These are phyloP conservation scores for Lepilemur ruficaudatus DNA, from an alignment of 2,797 vertebrate genomes.

Conservation along the genomic window DNA sequence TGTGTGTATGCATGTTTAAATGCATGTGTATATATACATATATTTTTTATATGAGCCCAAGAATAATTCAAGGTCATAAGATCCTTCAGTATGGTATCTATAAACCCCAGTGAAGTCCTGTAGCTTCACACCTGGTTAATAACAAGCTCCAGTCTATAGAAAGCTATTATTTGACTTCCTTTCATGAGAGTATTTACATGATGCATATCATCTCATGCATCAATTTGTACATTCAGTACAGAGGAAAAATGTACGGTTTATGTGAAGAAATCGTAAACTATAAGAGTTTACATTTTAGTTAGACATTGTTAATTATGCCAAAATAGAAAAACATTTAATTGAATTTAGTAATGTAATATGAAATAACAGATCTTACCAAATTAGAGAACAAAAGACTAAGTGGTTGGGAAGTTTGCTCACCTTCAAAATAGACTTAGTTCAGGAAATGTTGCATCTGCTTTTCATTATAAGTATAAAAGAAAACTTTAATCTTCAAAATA, in stretches of 20 bases:
- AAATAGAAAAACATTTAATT: neutral
- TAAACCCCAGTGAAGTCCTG: neutral
- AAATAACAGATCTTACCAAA: neutral
- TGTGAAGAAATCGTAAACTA: neutral
- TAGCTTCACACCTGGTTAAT: neutral
- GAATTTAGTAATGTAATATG: neutral
- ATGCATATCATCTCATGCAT: neutral
- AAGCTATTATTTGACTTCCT: neutral
- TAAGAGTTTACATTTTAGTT: neutral
- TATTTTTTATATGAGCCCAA: neutral
- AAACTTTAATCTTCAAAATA: conserved; percentile 18
- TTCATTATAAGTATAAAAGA: neutral
- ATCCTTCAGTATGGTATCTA: neutral
- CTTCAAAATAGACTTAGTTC: neutral
- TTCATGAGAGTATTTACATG: neutral
- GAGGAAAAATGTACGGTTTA: neutral
- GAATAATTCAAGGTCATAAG: neutral
- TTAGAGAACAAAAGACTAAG: neutral
- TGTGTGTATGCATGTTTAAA: neutral
- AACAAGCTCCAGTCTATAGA: neutral
- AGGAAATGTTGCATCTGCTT: neutral
- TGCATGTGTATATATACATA: too few species aligned
- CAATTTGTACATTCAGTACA: neutral
- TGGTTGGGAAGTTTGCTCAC: neutral
- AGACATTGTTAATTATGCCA: neutral